A percentile compares a stretch with the other conserved stretches of the same genome.
Conservation (phyloP, 92 coral and sea anemone genomes). For the Phymanthus crucifer region DNA sequence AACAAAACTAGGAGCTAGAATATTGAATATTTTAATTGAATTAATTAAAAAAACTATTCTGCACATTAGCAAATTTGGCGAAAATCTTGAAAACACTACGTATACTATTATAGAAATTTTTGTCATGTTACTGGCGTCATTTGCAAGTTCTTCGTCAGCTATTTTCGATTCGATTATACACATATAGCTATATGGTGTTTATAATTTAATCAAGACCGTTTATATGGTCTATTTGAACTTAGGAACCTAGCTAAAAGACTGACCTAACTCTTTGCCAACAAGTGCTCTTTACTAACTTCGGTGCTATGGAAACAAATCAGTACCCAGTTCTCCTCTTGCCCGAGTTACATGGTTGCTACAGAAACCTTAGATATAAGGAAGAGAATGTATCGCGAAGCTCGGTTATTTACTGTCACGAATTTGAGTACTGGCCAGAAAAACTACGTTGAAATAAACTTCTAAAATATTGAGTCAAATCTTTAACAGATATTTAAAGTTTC, state of each 20-base stretch:
- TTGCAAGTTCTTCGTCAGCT: too few relatives aligned
- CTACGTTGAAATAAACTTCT: neutral
- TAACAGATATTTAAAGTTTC: neutral
- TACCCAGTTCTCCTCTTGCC: slow-evolving; percentile 4
- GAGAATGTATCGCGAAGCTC: slow-evolving; percentile 7
- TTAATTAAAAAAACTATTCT: too few relatives aligned
- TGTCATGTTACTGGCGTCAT: too few relatives aligned
- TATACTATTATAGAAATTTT: too few relatives aligned
- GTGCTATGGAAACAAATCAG: slow-evolving; percentile 8
- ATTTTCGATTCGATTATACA: too few relatives aligned
- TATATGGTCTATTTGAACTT: neutral
- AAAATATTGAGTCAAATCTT: neutral
- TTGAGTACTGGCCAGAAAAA: neutral
- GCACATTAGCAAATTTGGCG: too few relatives aligned
- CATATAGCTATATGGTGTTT: too few relatives aligned
- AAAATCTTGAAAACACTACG: too few relatives aligned
- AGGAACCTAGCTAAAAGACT: slow-evolving; percentile 4
- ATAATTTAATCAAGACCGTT: neutral
- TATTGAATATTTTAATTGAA: too few relatives aligned
- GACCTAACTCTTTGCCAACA: neutral
- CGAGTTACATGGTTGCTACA: neutral
- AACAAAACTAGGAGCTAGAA: too few relatives aligned
- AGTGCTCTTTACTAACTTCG: slow-evolving; percentile 18
- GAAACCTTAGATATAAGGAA: slow-evolving; percentile 19
- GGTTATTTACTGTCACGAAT: slow-evolving; percentile 5